Conservation (phyloP, 1,140 invertebrate genomes). For the Rhynchophorus ferrugineus region DNA sequence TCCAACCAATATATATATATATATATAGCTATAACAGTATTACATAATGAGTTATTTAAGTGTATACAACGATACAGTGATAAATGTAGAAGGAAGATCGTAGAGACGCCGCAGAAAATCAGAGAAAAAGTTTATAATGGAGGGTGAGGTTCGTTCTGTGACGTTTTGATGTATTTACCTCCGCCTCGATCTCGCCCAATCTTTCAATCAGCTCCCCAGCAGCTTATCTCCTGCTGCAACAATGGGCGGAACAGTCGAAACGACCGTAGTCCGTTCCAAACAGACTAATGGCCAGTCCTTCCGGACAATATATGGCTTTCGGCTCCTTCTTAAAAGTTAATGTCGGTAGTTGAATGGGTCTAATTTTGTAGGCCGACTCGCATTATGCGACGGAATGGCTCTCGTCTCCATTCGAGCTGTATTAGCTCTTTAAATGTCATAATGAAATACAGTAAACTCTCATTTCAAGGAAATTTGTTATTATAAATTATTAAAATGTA, state of each 20-base stretch:
- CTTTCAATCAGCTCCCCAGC: constrained; percentile 18
- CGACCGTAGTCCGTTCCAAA: constrained; percentile 29
- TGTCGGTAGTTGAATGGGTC: constrained; percentile 29
- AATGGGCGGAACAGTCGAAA: constrained; percentile 20
- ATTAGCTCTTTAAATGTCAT: too few species aligned
- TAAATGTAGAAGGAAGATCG: too few species aligned
- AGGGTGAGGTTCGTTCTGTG: constrained; percentile 1
- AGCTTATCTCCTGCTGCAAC: constrained; percentile 17
- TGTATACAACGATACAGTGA: too few species aligned
- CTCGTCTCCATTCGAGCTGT: too few species aligned
- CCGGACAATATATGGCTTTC: constrained; percentile 34
- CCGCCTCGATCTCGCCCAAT: constrained; percentile 17
- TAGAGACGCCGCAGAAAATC: too few species aligned
- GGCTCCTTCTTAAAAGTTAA: constrained; percentile 31
- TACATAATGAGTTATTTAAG: too few species aligned
- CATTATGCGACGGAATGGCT: constrained; percentile 6
- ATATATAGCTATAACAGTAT: too few species aligned
- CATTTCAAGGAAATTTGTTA: too few species aligned
- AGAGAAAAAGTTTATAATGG: background rate
- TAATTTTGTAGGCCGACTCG: constrained; percentile 6
- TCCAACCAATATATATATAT: too few species aligned
- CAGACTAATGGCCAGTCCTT: constrained; percentile 37
- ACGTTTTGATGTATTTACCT: constrained; percentile 22
- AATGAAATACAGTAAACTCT: too few species aligned
- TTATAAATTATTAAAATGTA: too few species aligned